Percentiles rank a stretch among this genome's conserved stretches.
Evolutionary conservation across 2,113 vertebrate species (phyloP).

Genomic region (Apteryx mantelli): DNA sequence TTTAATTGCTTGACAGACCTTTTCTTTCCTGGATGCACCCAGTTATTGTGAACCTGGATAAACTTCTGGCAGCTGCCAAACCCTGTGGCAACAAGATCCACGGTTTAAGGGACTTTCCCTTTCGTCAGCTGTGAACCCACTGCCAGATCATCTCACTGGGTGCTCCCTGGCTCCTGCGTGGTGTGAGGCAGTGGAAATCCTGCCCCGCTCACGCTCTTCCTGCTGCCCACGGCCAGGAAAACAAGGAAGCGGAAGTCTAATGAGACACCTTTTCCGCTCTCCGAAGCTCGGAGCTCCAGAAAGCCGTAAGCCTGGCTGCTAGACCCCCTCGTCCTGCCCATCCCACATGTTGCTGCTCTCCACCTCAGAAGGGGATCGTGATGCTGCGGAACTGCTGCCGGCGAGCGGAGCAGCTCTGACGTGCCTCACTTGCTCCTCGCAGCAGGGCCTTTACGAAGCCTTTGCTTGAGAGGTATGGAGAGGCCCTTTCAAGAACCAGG

Average conservation of each 20-base stretch:
- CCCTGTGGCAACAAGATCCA: background rate
- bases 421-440: background rate
- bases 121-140: background rate
- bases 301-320: too few relatives aligned
- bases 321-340: too few relatives aligned
- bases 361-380: too few relatives aligned
- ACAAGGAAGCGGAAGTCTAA: background rate
- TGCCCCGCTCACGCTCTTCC: too few relatives aligned
- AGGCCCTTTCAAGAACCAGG: background rate
- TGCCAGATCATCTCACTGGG: background rate
- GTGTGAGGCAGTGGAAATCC: background rate
- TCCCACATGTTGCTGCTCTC: too few relatives aligned
- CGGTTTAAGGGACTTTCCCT: background rate
- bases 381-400: too few relatives aligned
- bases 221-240: too few relatives aligned
- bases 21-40: background rate
- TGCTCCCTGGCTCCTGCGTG: background rate
- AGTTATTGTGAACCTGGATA: background rate
- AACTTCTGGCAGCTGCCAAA: background rate
- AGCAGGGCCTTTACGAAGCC: accelerated
- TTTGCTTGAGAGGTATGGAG: background rate
- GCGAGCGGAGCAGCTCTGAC: background rate
- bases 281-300: too few relatives aligned
- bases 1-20: background rate
- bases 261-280: accelerated